These are phyloP conservation scores for Lingula anatina DNA, from an alignment of 2,888 invertebrate species.

Conservation along the genomic window DNA sequence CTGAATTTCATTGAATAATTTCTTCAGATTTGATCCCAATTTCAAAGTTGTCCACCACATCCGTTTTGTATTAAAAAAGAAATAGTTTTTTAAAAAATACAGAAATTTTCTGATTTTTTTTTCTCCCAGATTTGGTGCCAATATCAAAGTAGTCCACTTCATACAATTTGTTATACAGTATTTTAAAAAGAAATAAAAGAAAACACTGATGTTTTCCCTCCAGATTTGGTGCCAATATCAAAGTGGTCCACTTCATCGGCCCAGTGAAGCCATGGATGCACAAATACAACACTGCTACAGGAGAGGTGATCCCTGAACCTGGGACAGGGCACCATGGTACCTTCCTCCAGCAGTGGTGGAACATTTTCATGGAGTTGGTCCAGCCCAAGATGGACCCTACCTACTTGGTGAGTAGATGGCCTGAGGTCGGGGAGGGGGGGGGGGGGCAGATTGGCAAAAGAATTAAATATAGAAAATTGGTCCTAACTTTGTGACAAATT, in stretches of 20 bases:
- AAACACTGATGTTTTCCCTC: no score
- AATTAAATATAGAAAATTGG: no score
- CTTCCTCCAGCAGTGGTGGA: slow-evolving; percentile 90
- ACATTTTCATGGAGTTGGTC: slow-evolving; percentile 79
- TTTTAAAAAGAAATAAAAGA: no score
- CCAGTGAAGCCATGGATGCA: slow-evolving; percentile 85
- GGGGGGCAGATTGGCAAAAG: background rate
- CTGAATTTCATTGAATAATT: no score
- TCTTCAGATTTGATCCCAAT: no score
- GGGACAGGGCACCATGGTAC: slow-evolving; percentile 41
- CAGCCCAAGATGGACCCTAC: slow-evolving; percentile 70
- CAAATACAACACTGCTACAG: slow-evolving; percentile 69
- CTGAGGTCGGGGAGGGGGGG: background rate
- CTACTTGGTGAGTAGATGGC: slow-evolving; percentile 45
- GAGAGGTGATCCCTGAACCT: slow-evolving; percentile 52
- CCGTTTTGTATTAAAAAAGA: no score
- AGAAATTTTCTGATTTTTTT: no score
- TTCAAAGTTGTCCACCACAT: no score
- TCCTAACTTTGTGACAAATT: no score
- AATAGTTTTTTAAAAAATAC: no score
- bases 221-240: slow-evolving; percentile 86
- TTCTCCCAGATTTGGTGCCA: slow-evolving; percentile 89
- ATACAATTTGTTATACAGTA: no score
- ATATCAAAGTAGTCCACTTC: no score
- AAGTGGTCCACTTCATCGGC: slow-evolving; percentile 98